Base-by-base conservation (phyloP, 2,888 invertebrate genomes). In the Agrochola macilenta region DNA sequence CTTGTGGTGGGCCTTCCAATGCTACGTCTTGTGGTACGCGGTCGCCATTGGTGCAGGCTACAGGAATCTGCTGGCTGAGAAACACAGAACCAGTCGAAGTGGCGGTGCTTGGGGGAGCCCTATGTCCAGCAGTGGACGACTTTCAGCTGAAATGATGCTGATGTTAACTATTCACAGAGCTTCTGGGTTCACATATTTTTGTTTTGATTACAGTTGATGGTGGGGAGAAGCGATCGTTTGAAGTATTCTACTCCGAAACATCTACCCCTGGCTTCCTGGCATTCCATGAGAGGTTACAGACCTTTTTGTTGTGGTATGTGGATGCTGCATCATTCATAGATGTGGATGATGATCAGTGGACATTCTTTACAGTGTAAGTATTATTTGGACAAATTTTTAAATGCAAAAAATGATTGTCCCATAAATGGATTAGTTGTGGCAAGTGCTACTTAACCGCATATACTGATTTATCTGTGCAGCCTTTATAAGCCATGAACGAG, bases 281-380 rank as follows among this genome's bases (percentile, higher is more conserved):
- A 8, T 99, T 98, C 93, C 99, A 99, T 93, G 97, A 98, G 85
- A 97, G 98, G 73, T 96, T 99, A 87, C 99, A 99, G 95, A 98
- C 99, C 0, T 99, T 99, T 91, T 97, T 99, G 17, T 95, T 99
- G 79, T 99, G 99, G 98, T 99, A 98, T 95, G 99, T 99, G 87
- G 99, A 99, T 97, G 99, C 99, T 23, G 99, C 99, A 1, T 98
- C 98, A 57, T 99, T 98, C 91, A 99, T 99, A 87, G 99, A 99
- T 94, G 97, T 98, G 7, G 98, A 99, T 93, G 99, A 99, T 96
- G 98, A 98, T 23, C 98, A 98, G 88, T 99, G 99, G 99, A 97
- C 98, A 76, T 98, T 98, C 92, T 99, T 98, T 92, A 97, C 98
- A 87, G 97, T 98, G 98, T 98, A 95, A 97, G 97, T 87, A 75